These are phyloP conservation scores for Brenthis hecate DNA, from an alignment of 2,888 invertebrate species.

Conservation along the genomic window DNA sequence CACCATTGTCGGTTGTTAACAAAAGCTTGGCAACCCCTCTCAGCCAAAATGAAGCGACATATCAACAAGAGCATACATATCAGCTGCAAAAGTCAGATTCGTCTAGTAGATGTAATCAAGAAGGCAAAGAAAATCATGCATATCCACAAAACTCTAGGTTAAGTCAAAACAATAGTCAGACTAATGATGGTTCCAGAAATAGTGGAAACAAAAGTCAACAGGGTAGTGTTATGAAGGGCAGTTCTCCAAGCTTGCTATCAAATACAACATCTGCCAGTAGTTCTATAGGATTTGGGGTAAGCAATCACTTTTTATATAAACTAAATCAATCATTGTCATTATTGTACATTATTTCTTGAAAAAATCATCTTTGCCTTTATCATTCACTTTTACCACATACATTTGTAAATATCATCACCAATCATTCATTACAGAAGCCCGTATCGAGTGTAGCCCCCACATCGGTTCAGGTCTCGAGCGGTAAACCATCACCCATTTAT, in stretches of 20 bases:
- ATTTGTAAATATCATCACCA: constrained; percentile 77
- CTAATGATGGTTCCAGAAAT: constrained; percentile 62
- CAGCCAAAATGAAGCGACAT: constrained; percentile 81
- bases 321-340: constrained; percentile 25
- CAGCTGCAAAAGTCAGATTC: constrained; percentile 80
- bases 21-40: constrained; percentile 85
- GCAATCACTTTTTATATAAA: constrained; percentile 40
- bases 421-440: constrained; percentile 87
- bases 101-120: constrained; percentile 76
- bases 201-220: constrained; percentile 59
- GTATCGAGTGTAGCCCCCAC: constrained; percentile 93
- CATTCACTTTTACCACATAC: constrained; percentile 47
- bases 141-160: constrained; percentile 76
- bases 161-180: constrained; percentile 73
- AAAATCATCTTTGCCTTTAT: constrained; percentile 43
- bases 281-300: constrained; percentile 77
- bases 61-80: constrained; percentile 79
- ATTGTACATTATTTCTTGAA: constrained; percentile 25
- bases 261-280: constrained; percentile 67
- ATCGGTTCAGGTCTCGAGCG: constrained; percentile 84
- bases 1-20: constrained; percentile 80
- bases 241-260: constrained; percentile 69
- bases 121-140: constrained; percentile 82
- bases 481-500: constrained; percentile 89
- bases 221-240: constrained; percentile 62